Base-by-base conservation (phyloP, 92 coral and sea anemone species). In the Phenganax subtilis region DNA sequence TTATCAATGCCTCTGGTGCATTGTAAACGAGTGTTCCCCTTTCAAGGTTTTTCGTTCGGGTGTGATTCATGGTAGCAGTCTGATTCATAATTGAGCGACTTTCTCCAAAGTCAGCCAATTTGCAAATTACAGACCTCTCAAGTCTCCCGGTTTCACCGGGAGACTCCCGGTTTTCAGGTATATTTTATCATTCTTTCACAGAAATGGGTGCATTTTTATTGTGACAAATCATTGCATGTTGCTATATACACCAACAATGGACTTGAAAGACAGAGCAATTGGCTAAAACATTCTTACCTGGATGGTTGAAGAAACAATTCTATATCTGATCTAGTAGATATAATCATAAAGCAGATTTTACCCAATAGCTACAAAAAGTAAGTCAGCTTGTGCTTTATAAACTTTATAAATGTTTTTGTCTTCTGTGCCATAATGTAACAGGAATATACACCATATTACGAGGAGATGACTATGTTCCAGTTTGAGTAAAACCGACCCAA, bases 101-200 rank as follows among this genome's bases (percentile, higher is more conserved):
- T 57, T 82, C 86, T 9, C 86, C 86, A 69, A 86, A 82, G 82
- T 86, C 83, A 5, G 89, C 83, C 58, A 86, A 10, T 75, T 73
- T 82, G 85, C 85, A 85, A 16, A 80, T 57, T 7, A 85, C 25
- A 20, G 25, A 20, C 25, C 25, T 20, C 25, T 20, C 25, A 20
- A 20, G 25, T 20, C 25, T 20, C 25, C 25, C 25, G 25, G 25
- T 20, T 20, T 20, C 25, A 20, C 25, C 25, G 25, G 25, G 25
- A 20, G 25, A 20, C 25, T 20, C 25, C 25, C 25, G 25, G 25
- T 20, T 20, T 20, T 20, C 25, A 20, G 25, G 15, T 37, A 51
- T 12, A 31, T 51, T 47, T 6, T 20, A 6, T 44, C 16, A n/a
- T 53, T 3, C 17, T 12, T 61, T 76, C 58, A 25, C 47, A 76